Evolutionary conservation across 2,888 invertebrate genomes (phyloP), one percentile per base, ranked within the genome.

Genomic region (Dorcus parallelipipedus): DNA sequence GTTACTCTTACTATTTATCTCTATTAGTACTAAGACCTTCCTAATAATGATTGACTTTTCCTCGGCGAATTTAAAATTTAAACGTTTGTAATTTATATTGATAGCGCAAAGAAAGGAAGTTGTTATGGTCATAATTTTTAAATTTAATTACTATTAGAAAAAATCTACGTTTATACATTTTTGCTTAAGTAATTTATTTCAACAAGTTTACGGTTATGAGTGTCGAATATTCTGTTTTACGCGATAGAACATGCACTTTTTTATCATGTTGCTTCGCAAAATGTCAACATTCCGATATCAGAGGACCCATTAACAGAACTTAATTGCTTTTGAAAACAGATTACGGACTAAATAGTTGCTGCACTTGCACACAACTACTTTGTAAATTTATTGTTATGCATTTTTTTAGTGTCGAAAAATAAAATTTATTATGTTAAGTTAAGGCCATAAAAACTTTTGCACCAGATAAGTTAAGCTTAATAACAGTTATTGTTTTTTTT

Each of bases 161-260:
- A 26, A 26, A 26, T 4, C 3, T 14, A 14, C 14, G 14, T 14
- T 14, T 14, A 14, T 14, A 1, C 20, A 20, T 20, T 20, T 20
- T 20, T 33, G 26, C 45, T 45, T 45, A 45, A 20, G 23, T 45
- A 45, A 10, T 41, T 41, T 41, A 41, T 38, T 23, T 39, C 38
- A 17, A 47, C 20, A 53, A 43, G 53, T 60, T 60, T 43, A 45
- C 56, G 56, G 61, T 53, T 48, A 55, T 62, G 58, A 59, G 55
- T 60, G 58, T 45, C 47, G 39, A 49, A 53, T 33, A 58, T 53
- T 58, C 58, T 60, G 53, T 55, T 20, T 20, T 54, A 58, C 60
- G 63, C 43, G 63, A 63, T 63, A 63, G 58, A 56, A 61, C 63
- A 62, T 62, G 63, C 58, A 60, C 60, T 63, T 60, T 20, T 60